These are phyloP conservation scores for Acronicta leporina DNA, from an alignment of 2,888 invertebrate genomes.

Conservation along the genomic window DNA sequence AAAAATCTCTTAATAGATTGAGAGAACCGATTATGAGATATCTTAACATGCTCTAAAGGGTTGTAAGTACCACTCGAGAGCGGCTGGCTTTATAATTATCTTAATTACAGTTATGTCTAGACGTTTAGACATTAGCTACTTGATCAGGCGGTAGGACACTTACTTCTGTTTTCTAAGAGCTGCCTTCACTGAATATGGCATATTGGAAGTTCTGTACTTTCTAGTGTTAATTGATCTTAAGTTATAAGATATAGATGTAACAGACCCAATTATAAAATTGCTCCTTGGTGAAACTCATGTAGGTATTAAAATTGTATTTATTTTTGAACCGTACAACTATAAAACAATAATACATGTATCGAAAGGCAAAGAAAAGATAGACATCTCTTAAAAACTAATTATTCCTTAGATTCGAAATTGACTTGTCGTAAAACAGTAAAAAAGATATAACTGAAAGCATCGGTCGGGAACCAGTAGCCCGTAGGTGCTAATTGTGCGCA, in stretches of 20 bases:
- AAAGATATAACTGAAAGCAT: conserved; percentile 58
- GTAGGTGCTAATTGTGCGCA: conserved; percentile 83
- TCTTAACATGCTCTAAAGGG: conserved; percentile 76
- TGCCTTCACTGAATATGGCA: background rate
- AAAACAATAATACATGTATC: no score
- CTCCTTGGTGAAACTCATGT: no score
- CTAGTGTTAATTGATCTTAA: background rate
- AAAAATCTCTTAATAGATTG: conserved; percentile 53
- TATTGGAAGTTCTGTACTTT: conserved; percentile 6
- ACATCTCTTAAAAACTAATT: conserved; percentile 60
- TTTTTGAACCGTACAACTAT: no score
- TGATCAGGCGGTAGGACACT: conserved; percentile 45
- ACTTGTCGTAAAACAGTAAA: conserved; percentile 79
- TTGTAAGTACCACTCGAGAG: conserved; percentile 75
- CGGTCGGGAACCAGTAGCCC: conserved; percentile 75
- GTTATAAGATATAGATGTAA: no score
- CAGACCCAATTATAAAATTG: no score
- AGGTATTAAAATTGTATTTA: no score
- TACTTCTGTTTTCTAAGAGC: conserved; percentile 26
- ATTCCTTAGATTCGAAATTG: conserved; percentile 72
- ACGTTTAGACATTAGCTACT: conserved; percentile 70
- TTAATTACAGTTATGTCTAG: conserved; percentile 78
- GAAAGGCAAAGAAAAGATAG: background rate
- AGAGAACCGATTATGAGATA: conserved; percentile 75
- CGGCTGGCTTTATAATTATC: conserved; percentile 70